A percentile compares a stretch with the other conserved stretches of the same genome.
These are phyloP conservation scores for Nesospiza acunhae DNA, from an alignment of 2,113 vertebrate species.

Conservation along the genomic window DNA sequence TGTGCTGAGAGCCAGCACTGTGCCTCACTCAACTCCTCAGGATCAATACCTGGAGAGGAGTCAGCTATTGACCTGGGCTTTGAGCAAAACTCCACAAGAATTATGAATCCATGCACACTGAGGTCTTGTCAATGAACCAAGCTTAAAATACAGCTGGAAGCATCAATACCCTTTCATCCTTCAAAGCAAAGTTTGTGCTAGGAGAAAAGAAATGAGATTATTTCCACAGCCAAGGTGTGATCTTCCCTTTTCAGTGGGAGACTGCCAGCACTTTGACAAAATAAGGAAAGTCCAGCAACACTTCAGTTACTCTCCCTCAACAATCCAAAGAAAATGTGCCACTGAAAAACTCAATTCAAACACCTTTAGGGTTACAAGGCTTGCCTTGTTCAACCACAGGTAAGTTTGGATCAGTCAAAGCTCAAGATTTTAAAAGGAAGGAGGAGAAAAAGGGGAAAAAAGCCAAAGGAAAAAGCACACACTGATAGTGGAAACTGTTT, in stretches of 20 bases:
- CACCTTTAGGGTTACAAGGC: not conserved
- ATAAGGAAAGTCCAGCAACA: not conserved
- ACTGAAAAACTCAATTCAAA: not conserved
- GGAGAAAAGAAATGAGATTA: not conserved
- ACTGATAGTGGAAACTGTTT: not conserved
- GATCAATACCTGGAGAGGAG: not conserved
- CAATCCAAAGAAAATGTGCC: not conserved
- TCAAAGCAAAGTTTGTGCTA: not conserved
- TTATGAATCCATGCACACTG: not conserved
- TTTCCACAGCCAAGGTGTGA: not conserved
- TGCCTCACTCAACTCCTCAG: not conserved
- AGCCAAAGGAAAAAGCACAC: not conserved
- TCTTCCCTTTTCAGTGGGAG: not conserved
- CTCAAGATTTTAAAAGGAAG: not conserved
- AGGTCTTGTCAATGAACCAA: not conserved
- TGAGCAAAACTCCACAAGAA: not conserved
- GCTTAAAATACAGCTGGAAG: not conserved
- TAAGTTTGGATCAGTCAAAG: not conserved
- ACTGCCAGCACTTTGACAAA: not conserved
- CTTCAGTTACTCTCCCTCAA: not conserved
- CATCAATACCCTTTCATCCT: not conserved
- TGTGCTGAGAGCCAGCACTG: not conserved
- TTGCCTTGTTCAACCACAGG: not conserved
- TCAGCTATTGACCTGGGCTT: not conserved
- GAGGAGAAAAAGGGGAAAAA: not conserved